phyloP scores from a whole-genome alignment of 2,113 vertebrate genomes.

The Otolemur garnettii region DNA sequence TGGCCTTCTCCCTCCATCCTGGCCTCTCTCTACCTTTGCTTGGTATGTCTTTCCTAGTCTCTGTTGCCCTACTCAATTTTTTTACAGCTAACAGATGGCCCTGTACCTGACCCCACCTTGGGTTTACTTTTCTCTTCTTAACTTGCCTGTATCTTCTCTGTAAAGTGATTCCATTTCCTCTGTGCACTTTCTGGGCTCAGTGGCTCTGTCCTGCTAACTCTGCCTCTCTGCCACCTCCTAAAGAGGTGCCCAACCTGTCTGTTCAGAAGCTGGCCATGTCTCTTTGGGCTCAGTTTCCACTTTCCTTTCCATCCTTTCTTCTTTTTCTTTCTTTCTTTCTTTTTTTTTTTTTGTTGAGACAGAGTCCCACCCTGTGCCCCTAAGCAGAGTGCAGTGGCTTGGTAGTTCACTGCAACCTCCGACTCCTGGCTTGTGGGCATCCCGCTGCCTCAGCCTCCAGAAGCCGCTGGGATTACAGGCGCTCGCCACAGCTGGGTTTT shows the following conservation, averaged over 20 bases:
- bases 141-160: neutral
- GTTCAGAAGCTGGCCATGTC: neutral
- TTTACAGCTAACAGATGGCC: neutral
- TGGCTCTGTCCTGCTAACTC: neutral
- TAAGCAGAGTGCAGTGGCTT: too few relatives aligned
- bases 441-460: too few relatives aligned
- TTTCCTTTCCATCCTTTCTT: neutral
- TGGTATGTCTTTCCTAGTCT: neutral
- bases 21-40: neutral
- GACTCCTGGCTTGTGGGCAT: too few relatives aligned
- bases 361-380: too few relatives aligned
- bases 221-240: neutral
- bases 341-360: too few relatives aligned
- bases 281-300: neutral
- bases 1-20: neutral
- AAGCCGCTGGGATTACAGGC: too few relatives aligned
- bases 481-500: too few relatives aligned
- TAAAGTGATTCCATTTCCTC: neutral
- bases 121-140: slow-evolving; percentile 27
- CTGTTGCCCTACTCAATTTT: neutral
- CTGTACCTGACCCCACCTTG: neutral
- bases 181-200: neutral
- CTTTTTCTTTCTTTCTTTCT: too few relatives aligned
- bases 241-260: neutral
- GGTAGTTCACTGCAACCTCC: too few relatives aligned